Conservation (phyloP, 1,140 invertebrate genomes). For the Platyscapa corneri region DNA sequence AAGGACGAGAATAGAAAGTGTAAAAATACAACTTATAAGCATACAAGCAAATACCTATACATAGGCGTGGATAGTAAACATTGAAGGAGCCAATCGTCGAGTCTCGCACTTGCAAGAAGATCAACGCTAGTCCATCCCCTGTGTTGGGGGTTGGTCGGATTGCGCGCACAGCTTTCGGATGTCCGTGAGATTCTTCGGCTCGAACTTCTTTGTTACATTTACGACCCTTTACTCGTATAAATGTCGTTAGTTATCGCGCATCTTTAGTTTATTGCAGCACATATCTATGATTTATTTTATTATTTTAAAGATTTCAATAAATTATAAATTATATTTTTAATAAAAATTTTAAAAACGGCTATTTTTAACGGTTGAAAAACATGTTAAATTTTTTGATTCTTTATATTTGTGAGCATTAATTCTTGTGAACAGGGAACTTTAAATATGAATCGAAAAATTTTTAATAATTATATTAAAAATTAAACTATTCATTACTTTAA, state of each 20-base stretch:
- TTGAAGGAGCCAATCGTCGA: slow-evolving; percentile 62
- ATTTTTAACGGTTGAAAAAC: not conserved
- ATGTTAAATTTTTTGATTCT: no score
- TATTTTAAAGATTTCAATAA: not conserved
- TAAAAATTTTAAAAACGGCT: no score
- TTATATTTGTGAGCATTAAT: no score
- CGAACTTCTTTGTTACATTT: not conserved
- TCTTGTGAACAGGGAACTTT: no score
- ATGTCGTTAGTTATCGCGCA: not conserved
- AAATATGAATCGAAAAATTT: no score
- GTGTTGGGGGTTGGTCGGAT: slow-evolving; percentile 56
- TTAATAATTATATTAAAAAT: not conserved
- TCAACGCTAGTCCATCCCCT: slow-evolving; percentile 40
- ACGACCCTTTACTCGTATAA: not conserved
- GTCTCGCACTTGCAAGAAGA: not conserved
- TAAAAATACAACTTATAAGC: not conserved
- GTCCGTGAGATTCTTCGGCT: not conserved
- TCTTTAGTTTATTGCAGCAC: not conserved
- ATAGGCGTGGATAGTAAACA: slow-evolving; percentile 64
- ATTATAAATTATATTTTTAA: no score
- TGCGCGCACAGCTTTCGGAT: slow-evolving; percentile 35
- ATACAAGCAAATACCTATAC: not conserved
- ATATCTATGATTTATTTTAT: not conserved
- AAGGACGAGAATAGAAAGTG: not conserved
- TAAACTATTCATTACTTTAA: not conserved